phyloP scores from a whole-genome alignment of 2,113 vertebrate species.

The Pardalotus punctatus region DNA sequence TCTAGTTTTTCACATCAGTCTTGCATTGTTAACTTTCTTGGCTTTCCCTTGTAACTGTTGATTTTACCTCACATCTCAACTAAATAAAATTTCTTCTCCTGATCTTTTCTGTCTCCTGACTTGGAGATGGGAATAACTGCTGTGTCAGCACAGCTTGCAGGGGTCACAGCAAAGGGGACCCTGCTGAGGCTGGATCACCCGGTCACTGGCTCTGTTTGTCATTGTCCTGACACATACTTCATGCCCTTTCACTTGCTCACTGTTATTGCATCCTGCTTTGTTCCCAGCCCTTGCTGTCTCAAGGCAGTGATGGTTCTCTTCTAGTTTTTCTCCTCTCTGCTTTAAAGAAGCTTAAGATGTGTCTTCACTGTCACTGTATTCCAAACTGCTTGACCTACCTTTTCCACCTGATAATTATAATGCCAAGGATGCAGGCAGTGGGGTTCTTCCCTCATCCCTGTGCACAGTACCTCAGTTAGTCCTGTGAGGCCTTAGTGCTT shows the following conservation, averaged over 20 bases:
- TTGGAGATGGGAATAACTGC: neutral
- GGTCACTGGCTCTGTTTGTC: rapidly evolving
- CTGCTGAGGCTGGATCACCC: neutral
- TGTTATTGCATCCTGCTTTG: neutral
- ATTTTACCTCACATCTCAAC: neutral
- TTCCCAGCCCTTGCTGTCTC: neutral
- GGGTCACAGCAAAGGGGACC: neutral
- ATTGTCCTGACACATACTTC: neutral
- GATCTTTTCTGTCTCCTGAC: neutral
- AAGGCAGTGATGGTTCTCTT: neutral
- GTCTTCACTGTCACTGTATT: neutral
- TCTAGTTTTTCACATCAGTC: neutral
- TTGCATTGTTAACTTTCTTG: neutral
- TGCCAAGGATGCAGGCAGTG: neutral
- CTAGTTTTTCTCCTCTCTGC: neutral
- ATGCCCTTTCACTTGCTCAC: neutral
- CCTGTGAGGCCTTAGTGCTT: neutral
- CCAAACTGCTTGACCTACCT: neutral
- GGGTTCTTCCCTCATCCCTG: neutral
- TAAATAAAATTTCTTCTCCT: neutral
- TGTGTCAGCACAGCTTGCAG: neutral
- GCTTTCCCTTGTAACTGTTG: neutral
- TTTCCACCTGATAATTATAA: neutral
- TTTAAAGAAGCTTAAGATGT: neutral
- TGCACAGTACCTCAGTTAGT: neutral